Conservation (phyloP, 1,140 invertebrate species). For the Copidosoma floridanum region DNA sequence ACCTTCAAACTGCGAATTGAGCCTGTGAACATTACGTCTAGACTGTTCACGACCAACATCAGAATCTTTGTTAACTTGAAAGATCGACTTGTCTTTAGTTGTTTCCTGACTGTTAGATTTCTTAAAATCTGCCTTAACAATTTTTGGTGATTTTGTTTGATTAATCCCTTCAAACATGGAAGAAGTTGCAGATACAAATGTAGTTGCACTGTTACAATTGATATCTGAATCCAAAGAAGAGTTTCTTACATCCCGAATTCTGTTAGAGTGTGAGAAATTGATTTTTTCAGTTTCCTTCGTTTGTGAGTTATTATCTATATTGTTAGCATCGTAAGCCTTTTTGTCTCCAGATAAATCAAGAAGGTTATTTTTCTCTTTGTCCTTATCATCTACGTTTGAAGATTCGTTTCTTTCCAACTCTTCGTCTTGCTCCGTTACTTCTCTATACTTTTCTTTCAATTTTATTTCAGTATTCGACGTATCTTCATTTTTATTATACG, state of each 20-base stretch:
- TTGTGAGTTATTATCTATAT: slow-evolving; percentile 8
- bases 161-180: too few relatives aligned
- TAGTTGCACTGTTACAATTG: too few relatives aligned
- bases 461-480: neutral
- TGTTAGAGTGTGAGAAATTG: too few relatives aligned
- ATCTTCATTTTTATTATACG: neutral
- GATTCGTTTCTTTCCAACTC: neutral
- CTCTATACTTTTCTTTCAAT: neutral
- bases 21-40: slow-evolving; percentile 13
- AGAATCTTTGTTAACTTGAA: slow-evolving; percentile 9
- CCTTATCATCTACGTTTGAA: neutral
- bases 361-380: neutral
- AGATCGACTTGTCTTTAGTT: neutral
- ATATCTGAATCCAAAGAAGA: too few relatives aligned
- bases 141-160: neutral
- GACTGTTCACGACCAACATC: slow-evolving; percentile 10
- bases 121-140: neutral
- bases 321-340: slow-evolving; percentile 17
- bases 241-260: too few relatives aligned
- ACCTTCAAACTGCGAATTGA: slow-evolving; percentile 18
- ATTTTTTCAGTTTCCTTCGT: too few relatives aligned
- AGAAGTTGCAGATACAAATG: too few relatives aligned
- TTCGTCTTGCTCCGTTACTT: neutral
- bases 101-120: neutral
- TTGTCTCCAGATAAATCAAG: neutral